phyloP scores from a whole-genome alignment of 1,140 invertebrate genomes.

The Saccostrea echinata region DNA sequence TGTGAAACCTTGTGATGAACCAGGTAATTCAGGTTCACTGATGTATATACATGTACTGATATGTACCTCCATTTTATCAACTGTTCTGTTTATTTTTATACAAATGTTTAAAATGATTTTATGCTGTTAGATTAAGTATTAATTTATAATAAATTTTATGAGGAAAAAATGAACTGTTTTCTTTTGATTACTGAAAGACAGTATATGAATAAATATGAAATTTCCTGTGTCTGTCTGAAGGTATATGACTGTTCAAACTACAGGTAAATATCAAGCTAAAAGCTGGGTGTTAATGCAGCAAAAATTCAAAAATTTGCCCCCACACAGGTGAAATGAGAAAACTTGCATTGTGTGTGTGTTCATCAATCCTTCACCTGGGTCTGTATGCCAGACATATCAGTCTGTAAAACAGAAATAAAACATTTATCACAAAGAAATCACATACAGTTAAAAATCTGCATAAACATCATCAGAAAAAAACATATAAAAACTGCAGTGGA shows the following conservation, averaged over 20 bases:
- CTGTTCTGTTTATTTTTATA: not conserved
- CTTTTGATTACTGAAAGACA: not conserved
- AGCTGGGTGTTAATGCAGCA: conserved; percentile 29
- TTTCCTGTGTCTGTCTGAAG: not conserved
- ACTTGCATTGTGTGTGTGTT: conserved; percentile 23
- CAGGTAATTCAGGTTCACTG: not conserved
- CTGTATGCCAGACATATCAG: conserved; percentile 21
- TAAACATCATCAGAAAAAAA: not conserved
- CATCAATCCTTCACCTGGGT: conserved; percentile 17
- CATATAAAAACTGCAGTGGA: not conserved
- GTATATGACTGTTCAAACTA: not conserved
- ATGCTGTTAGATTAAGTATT: no score
- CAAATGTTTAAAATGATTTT: not conserved
- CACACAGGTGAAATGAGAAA: not conserved
- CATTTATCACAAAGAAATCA: not conserved
- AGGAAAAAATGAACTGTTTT: not conserved
- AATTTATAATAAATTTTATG: not conserved
- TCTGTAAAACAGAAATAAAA: conserved; percentile 34
- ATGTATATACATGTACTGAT: not conserved
- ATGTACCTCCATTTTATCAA: not conserved
- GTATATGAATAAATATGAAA: not conserved
- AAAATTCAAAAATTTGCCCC: not conserved
- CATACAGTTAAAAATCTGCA: not conserved
- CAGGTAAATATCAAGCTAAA: conserved; percentile 3
- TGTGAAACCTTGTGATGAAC: not conserved